A percentile compares a stretch with the other conserved stretches of the same genome.
These are phyloP conservation scores for Drosophila hydei DNA, from an alignment of 1,140 invertebrate genomes.

Conservation along the genomic window DNA sequence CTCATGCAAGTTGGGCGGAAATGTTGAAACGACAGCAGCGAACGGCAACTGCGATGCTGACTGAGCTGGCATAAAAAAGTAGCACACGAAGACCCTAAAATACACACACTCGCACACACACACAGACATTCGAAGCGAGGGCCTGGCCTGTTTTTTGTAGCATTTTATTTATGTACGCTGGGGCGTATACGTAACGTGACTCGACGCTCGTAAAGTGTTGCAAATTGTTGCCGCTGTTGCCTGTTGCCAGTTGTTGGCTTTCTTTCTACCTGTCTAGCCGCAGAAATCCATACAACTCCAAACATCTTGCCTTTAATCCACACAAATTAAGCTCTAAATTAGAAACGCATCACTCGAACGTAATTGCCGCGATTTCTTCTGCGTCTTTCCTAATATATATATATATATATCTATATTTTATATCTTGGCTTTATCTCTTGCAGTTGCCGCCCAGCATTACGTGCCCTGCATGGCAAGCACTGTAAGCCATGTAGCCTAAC, in stretches of 20 bases:
- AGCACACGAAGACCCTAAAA: conserved; percentile 37
- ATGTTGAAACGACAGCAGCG: conserved; percentile 52
- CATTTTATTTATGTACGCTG: conserved; percentile 74
- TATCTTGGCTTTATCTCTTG: conserved; percentile 42
- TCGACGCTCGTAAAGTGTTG: conserved; percentile 67
- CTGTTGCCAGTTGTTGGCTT: conserved; percentile 7
- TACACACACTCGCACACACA: conserved; percentile 28
- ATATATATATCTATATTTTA: conserved; percentile 52
- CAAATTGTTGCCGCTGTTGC: conserved; percentile 45
- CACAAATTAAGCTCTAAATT: conserved; percentile 78
- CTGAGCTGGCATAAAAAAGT: conserved; percentile 24
- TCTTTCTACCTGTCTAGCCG: conserved; percentile 40
- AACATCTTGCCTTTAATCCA: conserved; percentile 54
- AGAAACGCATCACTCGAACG: conserved; percentile 72
- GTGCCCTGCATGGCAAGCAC: conserved; percentile 29
- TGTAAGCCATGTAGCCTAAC: conserved; percentile 31
- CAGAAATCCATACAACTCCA: conserved; percentile 13
- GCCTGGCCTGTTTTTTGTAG: conserved; percentile 59
- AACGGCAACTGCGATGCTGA: background rate
- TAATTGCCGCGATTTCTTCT: conserved; percentile 55
- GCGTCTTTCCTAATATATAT: conserved; percentile 34
- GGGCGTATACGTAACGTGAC: conserved; percentile 70
- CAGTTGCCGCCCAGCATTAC: conserved; percentile 13
- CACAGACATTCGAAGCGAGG: background rate
- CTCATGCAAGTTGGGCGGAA: conserved; percentile 73